phyloP scores from a whole-genome alignment of 2,113 vertebrate genomes.

The Ptilorrhoa leucosticta region DNA sequence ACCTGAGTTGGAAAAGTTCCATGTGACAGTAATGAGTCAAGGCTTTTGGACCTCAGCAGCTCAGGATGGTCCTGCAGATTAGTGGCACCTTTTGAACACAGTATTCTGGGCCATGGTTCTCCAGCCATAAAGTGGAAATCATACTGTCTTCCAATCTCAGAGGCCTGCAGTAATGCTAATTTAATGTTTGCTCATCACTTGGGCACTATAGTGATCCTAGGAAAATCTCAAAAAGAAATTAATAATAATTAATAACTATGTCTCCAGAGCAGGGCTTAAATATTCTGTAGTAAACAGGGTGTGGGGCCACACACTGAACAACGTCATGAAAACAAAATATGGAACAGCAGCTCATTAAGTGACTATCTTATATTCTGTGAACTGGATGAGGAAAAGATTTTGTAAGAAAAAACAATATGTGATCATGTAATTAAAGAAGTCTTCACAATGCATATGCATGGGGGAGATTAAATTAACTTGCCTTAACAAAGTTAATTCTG shows the following conservation, averaged over 20 bases:
- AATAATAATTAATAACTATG: background rate
- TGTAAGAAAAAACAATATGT: background rate
- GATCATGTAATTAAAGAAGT: background rate
- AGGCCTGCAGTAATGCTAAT: background rate
- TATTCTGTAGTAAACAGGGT: background rate
- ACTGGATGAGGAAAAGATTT: background rate
- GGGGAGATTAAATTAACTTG: background rate
- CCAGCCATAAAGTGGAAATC: background rate
- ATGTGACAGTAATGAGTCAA: background rate
- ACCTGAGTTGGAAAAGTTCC: background rate
- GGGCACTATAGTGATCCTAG: background rate
- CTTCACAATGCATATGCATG: background rate
- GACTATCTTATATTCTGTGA: background rate
- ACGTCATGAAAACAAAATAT: background rate
- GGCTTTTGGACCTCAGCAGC: background rate
- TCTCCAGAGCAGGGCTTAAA: background rate
- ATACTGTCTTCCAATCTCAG: background rate
- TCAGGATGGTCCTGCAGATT: background rate
- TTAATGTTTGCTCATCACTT: background rate
- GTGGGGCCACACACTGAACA: background rate
- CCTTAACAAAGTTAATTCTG: background rate
- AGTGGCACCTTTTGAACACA: background rate
- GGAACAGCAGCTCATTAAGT: conserved; percentile 1
- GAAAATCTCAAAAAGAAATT: background rate
- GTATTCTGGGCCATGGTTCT: background rate